A percentile compares a stretch with the other conserved stretches of the same genome.
These are phyloP conservation scores for Reticulitermes speratus DNA, from an alignment of 1,140 invertebrate species.

Conservation along the genomic window DNA sequence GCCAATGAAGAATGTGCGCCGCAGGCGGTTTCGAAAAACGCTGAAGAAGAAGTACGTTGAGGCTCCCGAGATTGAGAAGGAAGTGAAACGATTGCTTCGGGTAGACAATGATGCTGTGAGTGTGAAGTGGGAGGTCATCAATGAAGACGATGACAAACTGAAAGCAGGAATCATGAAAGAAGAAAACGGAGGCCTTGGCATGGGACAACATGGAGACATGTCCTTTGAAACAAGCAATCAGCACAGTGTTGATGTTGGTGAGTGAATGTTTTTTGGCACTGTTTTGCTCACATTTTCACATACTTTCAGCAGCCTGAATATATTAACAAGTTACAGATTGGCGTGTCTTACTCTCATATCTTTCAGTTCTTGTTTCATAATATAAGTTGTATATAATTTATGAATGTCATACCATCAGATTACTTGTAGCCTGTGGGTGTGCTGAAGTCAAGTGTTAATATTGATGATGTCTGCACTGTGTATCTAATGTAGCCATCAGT, in stretches of 20 bases:
- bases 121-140: conserved; percentile 78
- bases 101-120: conserved; percentile 88
- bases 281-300: neutral
- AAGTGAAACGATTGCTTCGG: conserved; percentile 84
- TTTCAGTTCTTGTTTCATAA: neutral
- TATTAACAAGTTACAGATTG: neutral
- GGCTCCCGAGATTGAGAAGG: conserved; percentile 97
- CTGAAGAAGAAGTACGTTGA: conserved; percentile 96
- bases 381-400: neutral
- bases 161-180: conserved; percentile 30
- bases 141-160: conserved; percentile 27
- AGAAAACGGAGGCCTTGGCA: conserved; percentile 20
- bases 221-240: conserved; percentile 34
- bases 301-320: too few relatives aligned
- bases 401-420: too few relatives aligned
- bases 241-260: conserved; percentile 53
- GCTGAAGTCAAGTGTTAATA: too few relatives aligned
- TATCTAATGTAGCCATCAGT: too few relatives aligned
- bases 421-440: too few relatives aligned
- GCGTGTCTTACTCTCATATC: conserved; percentile 6
- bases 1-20: conserved; percentile 92
- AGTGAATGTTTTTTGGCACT: conserved; percentile 35
- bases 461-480: too few relatives aligned
- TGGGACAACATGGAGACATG: conserved; percentile 29
- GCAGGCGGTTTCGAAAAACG: conserved; percentile 90